Evolutionary conservation across 2,888 invertebrate species (phyloP).

Genomic region (Sturmia bella): DNA sequence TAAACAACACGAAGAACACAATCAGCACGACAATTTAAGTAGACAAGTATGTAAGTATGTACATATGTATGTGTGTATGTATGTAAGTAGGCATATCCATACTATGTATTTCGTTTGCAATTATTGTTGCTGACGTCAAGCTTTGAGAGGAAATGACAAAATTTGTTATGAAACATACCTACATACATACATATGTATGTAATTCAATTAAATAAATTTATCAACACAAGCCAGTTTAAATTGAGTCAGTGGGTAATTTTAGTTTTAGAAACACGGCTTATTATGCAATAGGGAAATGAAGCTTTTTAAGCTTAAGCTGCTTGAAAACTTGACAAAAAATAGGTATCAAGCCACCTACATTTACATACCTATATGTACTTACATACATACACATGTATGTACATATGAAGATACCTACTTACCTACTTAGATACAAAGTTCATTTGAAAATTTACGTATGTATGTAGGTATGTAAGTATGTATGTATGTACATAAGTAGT

Average conservation of each 20-base stretch:
- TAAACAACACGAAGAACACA: slow-evolving; percentile 36
- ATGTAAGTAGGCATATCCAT: no score
- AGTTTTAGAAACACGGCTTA: slow-evolving; percentile 14
- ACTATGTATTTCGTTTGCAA: slow-evolving; percentile 5
- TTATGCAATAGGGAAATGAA: no score
- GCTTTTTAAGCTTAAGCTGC: no score
- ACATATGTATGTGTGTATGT: no score
- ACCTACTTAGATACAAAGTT: no score
- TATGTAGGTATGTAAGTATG: background rate
- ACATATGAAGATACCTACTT: background rate
- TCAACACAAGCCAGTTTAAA: background rate
- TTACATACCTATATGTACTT: background rate
- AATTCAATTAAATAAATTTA: slow-evolving; percentile 1
- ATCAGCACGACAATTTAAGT: slow-evolving; percentile 7
- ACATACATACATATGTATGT: no score
- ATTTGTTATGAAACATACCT: no score
- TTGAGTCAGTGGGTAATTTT: slow-evolving; percentile 42
- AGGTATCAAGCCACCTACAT: no score
- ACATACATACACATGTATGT: background rate
- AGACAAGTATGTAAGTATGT: no score
- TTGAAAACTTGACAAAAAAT: no score
- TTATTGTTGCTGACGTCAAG: slow-evolving; percentile 61
- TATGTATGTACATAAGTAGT: background rate
- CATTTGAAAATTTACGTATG: background rate
- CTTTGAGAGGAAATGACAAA: slow-evolving; percentile 6